A percentile compares a stretch with the other conserved stretches of the same genome.
These are phyloP conservation scores for Therioaphis trifolii DNA, from an alignment of 2,888 invertebrate species.

Conservation along the genomic window DNA sequence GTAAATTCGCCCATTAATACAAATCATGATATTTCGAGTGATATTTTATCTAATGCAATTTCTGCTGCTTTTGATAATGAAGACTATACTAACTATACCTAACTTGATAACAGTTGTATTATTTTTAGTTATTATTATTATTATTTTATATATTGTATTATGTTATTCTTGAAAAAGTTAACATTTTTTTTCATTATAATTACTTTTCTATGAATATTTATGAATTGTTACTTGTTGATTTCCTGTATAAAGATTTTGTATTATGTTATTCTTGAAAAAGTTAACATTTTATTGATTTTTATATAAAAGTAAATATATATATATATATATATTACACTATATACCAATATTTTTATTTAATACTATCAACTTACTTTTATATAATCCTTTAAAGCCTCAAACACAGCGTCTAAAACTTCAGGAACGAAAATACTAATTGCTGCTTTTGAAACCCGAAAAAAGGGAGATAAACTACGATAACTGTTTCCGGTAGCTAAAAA, in stretches of 20 bases:
- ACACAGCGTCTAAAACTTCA: conserved; percentile 2
- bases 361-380: conserved; percentile 12
- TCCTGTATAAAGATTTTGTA: background rate
- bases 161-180: background rate
- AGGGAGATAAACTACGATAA: conserved; percentile 18
- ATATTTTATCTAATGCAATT: background rate
- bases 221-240: background rate
- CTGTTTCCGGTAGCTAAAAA: conserved; percentile 24
- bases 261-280: background rate
- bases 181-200: background rate
- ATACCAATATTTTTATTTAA: background rate
- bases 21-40: background rate
- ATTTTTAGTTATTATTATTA: background rate
- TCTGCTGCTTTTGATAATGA: background rate
- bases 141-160: background rate
- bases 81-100: too few species aligned
- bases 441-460: conserved; percentile 5
- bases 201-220: background rate
- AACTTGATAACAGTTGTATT: background rate
- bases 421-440: conserved; percentile 18
- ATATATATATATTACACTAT: background rate
- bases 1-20: background rate
- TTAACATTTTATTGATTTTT: background rate
- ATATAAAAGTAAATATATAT: too few species aligned
- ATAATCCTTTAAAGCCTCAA: conserved; percentile 1